phyloP scores from a whole-genome alignment of 2,888 invertebrate genomes.

The Myopa tessellatipennis region DNA sequence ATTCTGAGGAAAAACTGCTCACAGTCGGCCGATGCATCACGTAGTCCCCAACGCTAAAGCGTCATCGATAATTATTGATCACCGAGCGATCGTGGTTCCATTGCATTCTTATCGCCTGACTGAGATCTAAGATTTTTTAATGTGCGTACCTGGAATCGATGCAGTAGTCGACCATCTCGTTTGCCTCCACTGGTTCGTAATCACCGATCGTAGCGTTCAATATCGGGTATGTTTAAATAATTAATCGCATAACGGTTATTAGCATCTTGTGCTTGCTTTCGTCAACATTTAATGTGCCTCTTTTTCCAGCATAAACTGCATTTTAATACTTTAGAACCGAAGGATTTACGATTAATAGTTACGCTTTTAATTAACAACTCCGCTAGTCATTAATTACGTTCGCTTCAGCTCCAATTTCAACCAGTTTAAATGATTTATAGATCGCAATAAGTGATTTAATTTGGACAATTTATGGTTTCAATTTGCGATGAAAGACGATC shows the following conservation, averaged over 20 bases:
- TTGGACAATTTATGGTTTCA: not conserved
- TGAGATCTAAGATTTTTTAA: not conserved
- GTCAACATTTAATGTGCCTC: not conserved
- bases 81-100: slow-evolving; percentile 22
- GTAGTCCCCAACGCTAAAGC: slow-evolving; percentile 30
- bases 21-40: not conserved
- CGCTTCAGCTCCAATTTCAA: not conserved
- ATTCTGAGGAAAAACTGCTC: not conserved
- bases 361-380: slow-evolving; percentile 20
- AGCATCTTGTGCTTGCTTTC: not conserved
- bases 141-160: not conserved
- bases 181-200: not conserved
- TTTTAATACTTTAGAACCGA: slow-evolving; percentile 11
- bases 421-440: not conserved
- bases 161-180: not conserved
- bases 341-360: slow-evolving; percentile 20
- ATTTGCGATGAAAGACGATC: slow-evolving; percentile 6
- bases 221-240: slow-evolving; percentile 26
- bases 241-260: slow-evolving; percentile 38
- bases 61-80: slow-evolving; percentile 44
- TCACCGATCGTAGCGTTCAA: slow-evolving; percentile 1
- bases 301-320: not conserved
- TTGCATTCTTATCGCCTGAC: slow-evolving; percentile 28
- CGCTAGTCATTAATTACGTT: not conserved
- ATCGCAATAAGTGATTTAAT: not conserved